A percentile compares a stretch with the other conserved stretches of the same genome.
Conservation (phyloP, 2,888 invertebrate genomes). For the Hypolimnas misippus region DNA sequence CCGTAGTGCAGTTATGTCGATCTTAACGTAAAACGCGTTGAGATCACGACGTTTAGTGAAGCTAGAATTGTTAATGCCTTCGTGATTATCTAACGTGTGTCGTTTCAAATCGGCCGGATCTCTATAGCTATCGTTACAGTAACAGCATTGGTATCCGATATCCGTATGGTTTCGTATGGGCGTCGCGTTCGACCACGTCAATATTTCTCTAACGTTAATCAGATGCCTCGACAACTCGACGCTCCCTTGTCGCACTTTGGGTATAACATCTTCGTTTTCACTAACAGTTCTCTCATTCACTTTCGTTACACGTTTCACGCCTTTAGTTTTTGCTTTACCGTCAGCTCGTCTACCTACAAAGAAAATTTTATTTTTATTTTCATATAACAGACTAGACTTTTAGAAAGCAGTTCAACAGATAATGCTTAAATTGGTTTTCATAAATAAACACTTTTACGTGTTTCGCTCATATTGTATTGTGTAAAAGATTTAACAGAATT, state of each 20-base stretch:
- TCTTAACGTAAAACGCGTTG: slow-evolving; percentile 49
- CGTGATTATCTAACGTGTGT: slow-evolving; percentile 51
- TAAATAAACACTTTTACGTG: neutral
- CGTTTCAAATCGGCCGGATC: slow-evolving; percentile 51
- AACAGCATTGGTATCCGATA: slow-evolving; percentile 52
- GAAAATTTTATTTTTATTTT: slow-evolving; percentile 36
- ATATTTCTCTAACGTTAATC: slow-evolving; percentile 52
- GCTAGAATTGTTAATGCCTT: slow-evolving; percentile 45
- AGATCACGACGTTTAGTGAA: slow-evolving; percentile 36
- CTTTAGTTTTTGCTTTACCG: slow-evolving; percentile 40
- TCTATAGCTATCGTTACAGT: slow-evolving; percentile 47
- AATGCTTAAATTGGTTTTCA: neutral
- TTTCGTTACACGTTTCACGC: slow-evolving; percentile 16
- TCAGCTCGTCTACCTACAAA: slow-evolving; percentile 40
- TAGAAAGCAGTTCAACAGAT: neutral
- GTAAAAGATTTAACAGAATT: no score
- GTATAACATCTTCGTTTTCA: slow-evolving; percentile 21
- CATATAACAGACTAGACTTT: neutral
- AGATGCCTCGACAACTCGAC: slow-evolving; percentile 55
- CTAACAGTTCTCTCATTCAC: slow-evolving; percentile 12
- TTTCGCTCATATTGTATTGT: neutral
- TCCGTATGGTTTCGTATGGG: slow-evolving; percentile 49
- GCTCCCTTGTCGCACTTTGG: slow-evolving; percentile 27
- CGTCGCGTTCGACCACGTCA: slow-evolving; percentile 56
- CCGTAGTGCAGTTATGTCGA: slow-evolving; percentile 57